Evolutionary conservation across 2,113 vertebrate genomes (phyloP).

Genomic region (Ptilonorhynchus violaceus): DNA sequence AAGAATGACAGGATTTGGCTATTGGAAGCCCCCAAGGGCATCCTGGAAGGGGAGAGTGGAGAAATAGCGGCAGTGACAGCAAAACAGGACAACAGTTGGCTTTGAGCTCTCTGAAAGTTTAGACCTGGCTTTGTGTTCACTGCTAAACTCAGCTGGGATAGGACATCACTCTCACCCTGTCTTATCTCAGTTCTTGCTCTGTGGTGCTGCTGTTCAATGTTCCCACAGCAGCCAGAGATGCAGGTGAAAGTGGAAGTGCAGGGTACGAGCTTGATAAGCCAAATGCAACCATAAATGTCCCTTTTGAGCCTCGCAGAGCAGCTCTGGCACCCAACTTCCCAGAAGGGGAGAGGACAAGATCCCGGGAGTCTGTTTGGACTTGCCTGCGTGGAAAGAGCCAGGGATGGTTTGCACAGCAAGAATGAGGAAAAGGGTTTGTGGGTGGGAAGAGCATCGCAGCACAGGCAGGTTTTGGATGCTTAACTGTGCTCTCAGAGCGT

Average conservation of each 20-base stretch:
- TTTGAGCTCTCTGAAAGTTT: neutral
- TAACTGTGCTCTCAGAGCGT: constrained; percentile 15
- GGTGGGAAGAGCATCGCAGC: neutral
- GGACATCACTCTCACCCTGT: neutral
- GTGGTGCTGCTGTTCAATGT: neutral
- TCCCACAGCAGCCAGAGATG: neutral
- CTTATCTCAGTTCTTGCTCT: neutral
- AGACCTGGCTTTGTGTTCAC: neutral
- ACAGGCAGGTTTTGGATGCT: neutral
- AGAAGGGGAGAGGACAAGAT: constrained; percentile 57
- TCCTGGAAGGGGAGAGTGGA: neutral
- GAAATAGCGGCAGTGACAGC: neutral
- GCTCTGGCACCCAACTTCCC: constrained; percentile 2
- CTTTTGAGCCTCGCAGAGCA: neutral
- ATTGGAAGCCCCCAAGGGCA: neutral
- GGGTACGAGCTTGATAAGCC: neutral
- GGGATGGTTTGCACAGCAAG: neutral
- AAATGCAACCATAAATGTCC: constrained; percentile 4
- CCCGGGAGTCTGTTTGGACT: constrained; percentile 46
- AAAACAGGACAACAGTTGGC: neutral
- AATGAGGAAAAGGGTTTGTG: constrained; percentile 2
- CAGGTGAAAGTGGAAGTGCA: neutral
- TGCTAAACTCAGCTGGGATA: accelerated
- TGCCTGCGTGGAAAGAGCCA: neutral
- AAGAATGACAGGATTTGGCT: neutral